phyloP scores from a whole-genome alignment of 1,140 invertebrate genomes.

The Panonychus citri region DNA sequence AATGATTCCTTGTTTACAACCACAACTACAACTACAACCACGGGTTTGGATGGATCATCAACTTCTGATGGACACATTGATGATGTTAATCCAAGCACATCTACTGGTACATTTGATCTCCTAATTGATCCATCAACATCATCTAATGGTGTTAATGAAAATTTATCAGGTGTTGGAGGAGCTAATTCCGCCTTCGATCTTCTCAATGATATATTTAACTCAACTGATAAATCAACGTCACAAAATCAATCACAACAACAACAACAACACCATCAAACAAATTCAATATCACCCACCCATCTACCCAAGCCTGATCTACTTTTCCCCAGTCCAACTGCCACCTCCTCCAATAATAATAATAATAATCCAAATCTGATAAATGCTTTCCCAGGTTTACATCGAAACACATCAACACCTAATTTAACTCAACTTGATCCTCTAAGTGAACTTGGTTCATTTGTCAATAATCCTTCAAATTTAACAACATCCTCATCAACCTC shows the following conservation, averaged over 20 bases:
- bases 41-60: background rate
- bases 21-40: no score
- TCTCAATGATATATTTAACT: constrained; percentile 1
- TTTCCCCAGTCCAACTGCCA: background rate
- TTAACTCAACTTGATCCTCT: constrained; percentile 29
- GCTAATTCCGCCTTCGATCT: constrained; percentile 2
- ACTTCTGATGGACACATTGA: background rate
- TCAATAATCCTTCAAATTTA: background rate
- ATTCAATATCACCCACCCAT: background rate
- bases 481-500: constrained; percentile 1
- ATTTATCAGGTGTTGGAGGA: background rate
- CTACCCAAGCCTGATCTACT: background rate
- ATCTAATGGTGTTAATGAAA: background rate
- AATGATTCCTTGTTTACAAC: background rate
- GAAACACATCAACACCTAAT: constrained; percentile 35
- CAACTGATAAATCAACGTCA: background rate
- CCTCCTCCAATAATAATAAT: background rate
- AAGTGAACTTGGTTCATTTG: constrained; percentile 26
- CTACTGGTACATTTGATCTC: background rate
- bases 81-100: background rate
- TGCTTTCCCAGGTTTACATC: constrained; percentile 20
- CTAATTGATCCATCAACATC: background rate
- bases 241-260: background rate
- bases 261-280: background rate
- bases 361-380: background rate